Percentiles rank a stretch among this genome's conserved stretches.
These are phyloP conservation scores for Stomatorhinus walkeri DNA, from an alignment of 2,797 vertebrate genomes.

Conservation along the genomic window DNA sequence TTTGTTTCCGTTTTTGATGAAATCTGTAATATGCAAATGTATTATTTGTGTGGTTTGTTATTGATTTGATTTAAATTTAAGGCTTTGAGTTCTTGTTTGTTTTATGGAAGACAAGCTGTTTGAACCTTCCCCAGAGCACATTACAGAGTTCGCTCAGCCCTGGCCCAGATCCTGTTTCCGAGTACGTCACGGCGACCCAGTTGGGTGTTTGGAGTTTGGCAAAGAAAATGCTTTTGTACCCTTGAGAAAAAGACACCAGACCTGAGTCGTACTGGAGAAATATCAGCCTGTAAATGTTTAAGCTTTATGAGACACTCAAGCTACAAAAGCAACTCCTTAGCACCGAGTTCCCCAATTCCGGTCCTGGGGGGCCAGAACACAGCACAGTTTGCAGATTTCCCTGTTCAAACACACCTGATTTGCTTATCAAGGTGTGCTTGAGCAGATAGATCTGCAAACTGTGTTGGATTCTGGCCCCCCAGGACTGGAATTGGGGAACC, in stretches of 20 bases:
- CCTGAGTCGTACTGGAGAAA: neutral
- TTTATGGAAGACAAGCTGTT: neutral
- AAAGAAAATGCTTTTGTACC: neutral
- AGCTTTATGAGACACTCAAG: neutral
- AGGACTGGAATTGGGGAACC: neutral
- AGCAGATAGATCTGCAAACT: neutral
- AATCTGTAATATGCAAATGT: neutral
- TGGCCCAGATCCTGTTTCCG: neutral
- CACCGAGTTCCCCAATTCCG: neutral
- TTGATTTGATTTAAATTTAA: neutral
- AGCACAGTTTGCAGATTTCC: neutral
- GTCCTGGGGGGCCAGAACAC: neutral
- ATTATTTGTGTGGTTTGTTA: neutral
- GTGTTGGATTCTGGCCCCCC: neutral
- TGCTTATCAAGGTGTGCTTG: neutral
- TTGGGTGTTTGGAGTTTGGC: neutral
- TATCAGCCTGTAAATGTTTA: neutral
- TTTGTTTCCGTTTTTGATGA: neutral
- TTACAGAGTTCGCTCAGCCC: neutral
- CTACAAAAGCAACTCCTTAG: neutral
- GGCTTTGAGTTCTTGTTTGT: neutral
- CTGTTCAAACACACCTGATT: neutral
- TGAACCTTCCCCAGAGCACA: neutral
- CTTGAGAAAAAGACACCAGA: neutral
- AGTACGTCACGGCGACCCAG: neutral